phyloP scores from a whole-genome alignment of 2,888 invertebrate genomes.

The Adineta ricciae region DNA sequence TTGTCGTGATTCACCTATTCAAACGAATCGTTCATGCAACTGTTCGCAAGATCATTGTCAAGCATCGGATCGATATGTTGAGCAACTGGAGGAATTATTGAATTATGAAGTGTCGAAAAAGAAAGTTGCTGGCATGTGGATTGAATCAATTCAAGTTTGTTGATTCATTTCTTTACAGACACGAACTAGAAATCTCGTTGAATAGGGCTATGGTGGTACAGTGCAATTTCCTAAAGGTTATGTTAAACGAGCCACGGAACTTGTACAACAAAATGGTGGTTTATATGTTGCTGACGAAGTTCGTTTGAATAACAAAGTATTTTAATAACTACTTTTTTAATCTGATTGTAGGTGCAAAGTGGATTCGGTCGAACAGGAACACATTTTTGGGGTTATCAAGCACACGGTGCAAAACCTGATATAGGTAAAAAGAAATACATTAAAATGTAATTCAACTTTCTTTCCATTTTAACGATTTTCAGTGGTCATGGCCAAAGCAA shows the following conservation, averaged over 20 bases:
- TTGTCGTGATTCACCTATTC: constrained; percentile 72
- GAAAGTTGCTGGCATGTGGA: constrained; percentile 75
- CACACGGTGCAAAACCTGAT: constrained; percentile 55
- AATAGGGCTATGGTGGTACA: constrained; percentile 74
- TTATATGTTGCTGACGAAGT: constrained; percentile 83
- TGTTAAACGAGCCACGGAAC: constrained; percentile 66
- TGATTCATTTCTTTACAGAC: neutral
- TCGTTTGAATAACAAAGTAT: constrained; percentile 35
- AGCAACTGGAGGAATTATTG: constrained; percentile 70
- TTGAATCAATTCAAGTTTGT: constrained; percentile 75
- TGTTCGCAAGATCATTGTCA: constrained; percentile 60
- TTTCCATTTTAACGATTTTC: constrained; percentile 47
- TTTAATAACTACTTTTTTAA: neutral
- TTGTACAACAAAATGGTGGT: constrained; percentile 71
- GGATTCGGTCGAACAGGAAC: constrained; percentile 90
- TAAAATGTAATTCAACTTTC: constrained; percentile 83
- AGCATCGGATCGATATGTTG: constrained; percentile 68
- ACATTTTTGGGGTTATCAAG: constrained; percentile 90
- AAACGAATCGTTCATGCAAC: constrained; percentile 59
- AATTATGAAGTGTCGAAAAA: constrained; percentile 66
- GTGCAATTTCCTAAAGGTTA: constrained; percentile 83
- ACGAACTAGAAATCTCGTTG: constrained; percentile 24
- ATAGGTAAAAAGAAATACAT: constrained; percentile 34
- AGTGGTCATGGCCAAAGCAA: constrained; percentile 85
- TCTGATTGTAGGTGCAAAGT: constrained; percentile 82